Evolutionary conservation across 1,140 invertebrate species (phyloP).

Genomic region (Anastrepha ludens): DNA sequence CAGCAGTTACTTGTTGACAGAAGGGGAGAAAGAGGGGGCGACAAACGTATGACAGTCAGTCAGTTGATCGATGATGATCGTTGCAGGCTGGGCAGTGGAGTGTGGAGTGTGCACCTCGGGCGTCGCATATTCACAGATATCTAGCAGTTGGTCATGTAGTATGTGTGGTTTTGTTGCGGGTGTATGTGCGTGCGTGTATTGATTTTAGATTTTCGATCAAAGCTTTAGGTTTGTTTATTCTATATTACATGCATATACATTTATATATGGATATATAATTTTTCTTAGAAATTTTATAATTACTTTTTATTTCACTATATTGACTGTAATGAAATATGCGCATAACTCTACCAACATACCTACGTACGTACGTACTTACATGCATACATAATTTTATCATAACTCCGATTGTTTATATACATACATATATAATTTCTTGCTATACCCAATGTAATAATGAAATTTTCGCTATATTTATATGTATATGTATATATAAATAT

Average conservation of each 20-base stretch:
- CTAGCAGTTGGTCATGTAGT: not conserved
- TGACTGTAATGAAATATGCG: not conserved
- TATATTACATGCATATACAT: not conserved
- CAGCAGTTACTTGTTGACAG: not conserved
- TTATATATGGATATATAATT: not conserved
- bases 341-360: not conserved
- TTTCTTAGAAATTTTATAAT: not conserved
- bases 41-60: no score
- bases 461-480: constrained; percentile 12
- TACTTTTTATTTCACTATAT: constrained; percentile 3
- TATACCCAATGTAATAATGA: not conserved
- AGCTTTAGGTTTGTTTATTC: not conserved
- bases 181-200: not conserved
- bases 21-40: no score
- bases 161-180: not conserved
- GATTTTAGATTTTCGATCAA: not conserved
- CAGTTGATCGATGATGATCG: no score
- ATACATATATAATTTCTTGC: constrained; percentile 24
- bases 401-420: not conserved
- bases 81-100: no score
- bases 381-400: not conserved
- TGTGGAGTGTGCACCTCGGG: no score
- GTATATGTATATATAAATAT: constrained; percentile 29
- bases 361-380: not conserved
- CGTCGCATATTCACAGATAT: no score